A percentile compares a stretch with the other conserved stretches of the same genome.
phyloP scores from a whole-genome alignment of 1,140 invertebrate genomes.

The Drosophila pruinosa region DNA sequence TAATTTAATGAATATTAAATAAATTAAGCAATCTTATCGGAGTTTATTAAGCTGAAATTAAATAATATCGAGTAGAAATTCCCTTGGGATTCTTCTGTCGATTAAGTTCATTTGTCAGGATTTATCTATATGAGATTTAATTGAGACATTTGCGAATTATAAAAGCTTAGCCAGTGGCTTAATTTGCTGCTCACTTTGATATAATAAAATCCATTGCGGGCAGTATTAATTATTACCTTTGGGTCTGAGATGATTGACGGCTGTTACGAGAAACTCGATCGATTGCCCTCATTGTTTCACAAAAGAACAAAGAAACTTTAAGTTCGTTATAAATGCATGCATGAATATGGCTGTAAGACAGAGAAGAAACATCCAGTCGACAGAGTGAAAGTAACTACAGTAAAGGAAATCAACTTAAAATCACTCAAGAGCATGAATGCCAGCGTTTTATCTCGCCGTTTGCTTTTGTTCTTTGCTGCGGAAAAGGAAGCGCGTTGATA shows the following conservation, averaged over 20 bases:
- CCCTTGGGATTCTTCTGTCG: background rate
- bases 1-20: too few relatives aligned
- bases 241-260: conserved; percentile 32
- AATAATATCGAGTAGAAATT: too few relatives aligned
- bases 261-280: conserved; percentile 12
- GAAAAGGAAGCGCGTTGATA: conserved; percentile 76
- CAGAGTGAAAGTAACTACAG: conserved; percentile 8
- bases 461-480: conserved; percentile 58
- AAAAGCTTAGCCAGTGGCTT: conserved; percentile 7
- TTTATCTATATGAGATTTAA: background rate
- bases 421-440: conserved; percentile 76
- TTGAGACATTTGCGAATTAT: background rate
- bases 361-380: too few relatives aligned
- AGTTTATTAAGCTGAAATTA: too few relatives aligned
- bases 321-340: conserved; percentile 23
- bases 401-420: conserved; percentile 75
- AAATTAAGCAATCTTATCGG: too few relatives aligned
- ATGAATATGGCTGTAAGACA: background rate
- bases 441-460: conserved; percentile 64
- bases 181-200: background rate
- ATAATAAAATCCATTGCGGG: background rate
- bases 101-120: background rate
- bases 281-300: conserved; percentile 15
- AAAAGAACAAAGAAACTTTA: conserved; percentile 37
- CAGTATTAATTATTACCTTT: conserved; percentile 6